A percentile compares a stretch with the other conserved stretches of the same genome.
phyloP scores from a whole-genome alignment of 2,888 invertebrate species.

The Hedya salicella region DNA sequence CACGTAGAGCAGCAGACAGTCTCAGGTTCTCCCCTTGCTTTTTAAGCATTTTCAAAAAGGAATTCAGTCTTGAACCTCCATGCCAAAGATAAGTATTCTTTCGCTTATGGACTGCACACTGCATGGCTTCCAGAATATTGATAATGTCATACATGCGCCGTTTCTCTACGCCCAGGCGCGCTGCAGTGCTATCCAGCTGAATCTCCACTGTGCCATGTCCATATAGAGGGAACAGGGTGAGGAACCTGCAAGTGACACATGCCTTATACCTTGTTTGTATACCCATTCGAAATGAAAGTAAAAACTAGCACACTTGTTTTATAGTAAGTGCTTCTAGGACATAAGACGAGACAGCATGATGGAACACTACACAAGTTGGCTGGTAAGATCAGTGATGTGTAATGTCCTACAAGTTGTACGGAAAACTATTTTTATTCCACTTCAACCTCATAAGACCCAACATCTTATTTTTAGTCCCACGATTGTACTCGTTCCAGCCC shows the following conservation, averaged over 20 bases:
- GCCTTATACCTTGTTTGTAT: not conserved
- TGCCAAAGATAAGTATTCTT: conserved; percentile 90
- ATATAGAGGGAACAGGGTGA: conserved; percentile 83
- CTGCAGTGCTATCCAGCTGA: conserved; percentile 87
- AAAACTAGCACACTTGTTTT: no score
- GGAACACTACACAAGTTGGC: no score
- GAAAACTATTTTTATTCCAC: no score
- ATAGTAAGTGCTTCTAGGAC: no score
- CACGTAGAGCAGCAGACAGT: conserved; percentile 81
- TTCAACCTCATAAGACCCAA: no score
- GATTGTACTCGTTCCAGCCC: no score
- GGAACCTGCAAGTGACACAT: conserved; percentile 72
- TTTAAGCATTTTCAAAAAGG: conserved; percentile 86
- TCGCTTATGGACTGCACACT: conserved; percentile 87
- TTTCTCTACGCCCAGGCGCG: conserved; percentile 87
- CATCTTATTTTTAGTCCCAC: no score
- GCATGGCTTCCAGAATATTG: conserved; percentile 89
- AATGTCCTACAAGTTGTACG: no score
- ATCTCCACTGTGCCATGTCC: conserved; percentile 82
- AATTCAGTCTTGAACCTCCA: conserved; percentile 86
- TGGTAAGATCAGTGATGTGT: no score
- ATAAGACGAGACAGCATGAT: no score
- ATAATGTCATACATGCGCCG: conserved; percentile 90
- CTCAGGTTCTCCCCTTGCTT: conserved; percentile 83
- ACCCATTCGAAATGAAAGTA: no score